These are phyloP conservation scores for Tor tambroides DNA, from an alignment of 2,113 vertebrate genomes.

Conservation along the genomic window DNA sequence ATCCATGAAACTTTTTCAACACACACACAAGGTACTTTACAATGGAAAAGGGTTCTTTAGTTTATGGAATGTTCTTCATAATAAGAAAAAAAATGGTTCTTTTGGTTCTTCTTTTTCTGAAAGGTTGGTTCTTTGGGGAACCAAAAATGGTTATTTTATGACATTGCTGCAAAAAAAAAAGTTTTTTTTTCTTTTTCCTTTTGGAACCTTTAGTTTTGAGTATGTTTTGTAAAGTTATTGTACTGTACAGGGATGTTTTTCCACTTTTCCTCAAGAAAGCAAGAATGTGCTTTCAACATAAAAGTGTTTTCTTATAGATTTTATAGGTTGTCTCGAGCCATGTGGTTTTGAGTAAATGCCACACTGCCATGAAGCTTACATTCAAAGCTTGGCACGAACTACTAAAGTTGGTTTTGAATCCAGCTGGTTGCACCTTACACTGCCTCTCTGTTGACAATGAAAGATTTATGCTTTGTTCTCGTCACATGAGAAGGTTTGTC, in stretches of 20 bases:
- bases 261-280: constrained; percentile 17
- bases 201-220: too few relatives aligned
- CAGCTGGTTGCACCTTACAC: constrained; percentile 3
- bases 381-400: constrained; percentile 7
- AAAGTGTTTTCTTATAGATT: constrained; percentile 6
- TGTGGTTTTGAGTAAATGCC: background rate
- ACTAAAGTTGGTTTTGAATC: constrained; percentile 5
- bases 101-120: too few relatives aligned
- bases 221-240: background rate
- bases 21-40: too few relatives aligned
- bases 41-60: too few relatives aligned
- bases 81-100: too few relatives aligned
- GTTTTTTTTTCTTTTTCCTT: too few relatives aligned
- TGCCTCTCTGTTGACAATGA: background rate
- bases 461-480: constrained; percentile 21
- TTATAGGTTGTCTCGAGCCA: constrained; percentile 3
- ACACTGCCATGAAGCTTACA: background rate
- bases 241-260: background rate
- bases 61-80: too few relatives aligned
- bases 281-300: constrained; percentile 8
- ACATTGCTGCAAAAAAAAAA: too few relatives aligned
- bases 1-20: too few relatives aligned
- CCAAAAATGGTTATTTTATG: too few relatives aligned
- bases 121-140: too few relatives aligned
- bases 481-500: background rate